phyloP scores from a whole-genome alignment of 2,797 vertebrate species.

The Astyanax mexicanus region DNA sequence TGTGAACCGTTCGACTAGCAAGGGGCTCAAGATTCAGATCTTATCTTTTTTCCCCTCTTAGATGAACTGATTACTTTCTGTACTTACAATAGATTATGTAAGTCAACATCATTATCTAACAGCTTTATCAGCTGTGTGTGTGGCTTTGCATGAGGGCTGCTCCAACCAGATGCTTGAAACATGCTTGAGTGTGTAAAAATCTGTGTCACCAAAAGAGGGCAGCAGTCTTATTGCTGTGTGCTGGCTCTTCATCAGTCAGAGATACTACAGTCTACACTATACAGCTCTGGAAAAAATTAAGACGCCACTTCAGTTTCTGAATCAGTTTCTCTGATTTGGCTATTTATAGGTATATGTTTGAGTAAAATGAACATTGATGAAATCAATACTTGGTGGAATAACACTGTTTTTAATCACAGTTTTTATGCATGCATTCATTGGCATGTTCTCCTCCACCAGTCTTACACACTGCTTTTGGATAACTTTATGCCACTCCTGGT shows the following conservation, averaged over 20 bases:
- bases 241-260: neutral
- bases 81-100: neutral
- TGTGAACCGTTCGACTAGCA: neutral
- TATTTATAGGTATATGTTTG: too few relatives aligned
- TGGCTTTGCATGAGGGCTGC: neutral
- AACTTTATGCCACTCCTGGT: too few relatives aligned
- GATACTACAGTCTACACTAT: too few relatives aligned
- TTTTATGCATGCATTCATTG: too few relatives aligned
- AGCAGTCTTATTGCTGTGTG: conserved; percentile 24
- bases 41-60: neutral
- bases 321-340: too few relatives aligned
- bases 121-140: neutral
- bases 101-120: neutral
- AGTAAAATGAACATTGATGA: too few relatives aligned
- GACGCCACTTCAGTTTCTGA: too few relatives aligned
- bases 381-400: too few relatives aligned
- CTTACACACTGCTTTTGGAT: too few relatives aligned
- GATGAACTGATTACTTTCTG: neutral
- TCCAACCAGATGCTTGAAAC: neutral
- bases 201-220: conserved; percentile 56
- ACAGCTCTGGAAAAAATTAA: too few relatives aligned
- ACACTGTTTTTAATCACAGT: too few relatives aligned
- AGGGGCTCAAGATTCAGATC: neutral
- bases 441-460: too few relatives aligned
- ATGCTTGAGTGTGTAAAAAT: conserved; percentile 12